Conservation (phyloP, 2,113 vertebrate genomes). For the Lonchura striata region DNA sequence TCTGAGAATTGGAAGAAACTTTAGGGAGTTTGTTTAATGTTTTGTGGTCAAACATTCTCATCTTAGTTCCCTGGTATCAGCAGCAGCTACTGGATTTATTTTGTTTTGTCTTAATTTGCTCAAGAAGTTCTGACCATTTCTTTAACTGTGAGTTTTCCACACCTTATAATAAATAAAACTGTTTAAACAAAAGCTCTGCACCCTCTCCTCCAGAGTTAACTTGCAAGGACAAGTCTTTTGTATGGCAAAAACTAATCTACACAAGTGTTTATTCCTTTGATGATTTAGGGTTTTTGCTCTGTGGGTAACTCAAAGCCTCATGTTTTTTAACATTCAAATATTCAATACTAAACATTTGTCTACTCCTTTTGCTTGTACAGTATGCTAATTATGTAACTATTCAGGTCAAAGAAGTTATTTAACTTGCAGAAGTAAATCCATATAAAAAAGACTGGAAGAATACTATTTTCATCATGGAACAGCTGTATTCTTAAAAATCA, state of each 20-base stretch:
- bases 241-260: neutral
- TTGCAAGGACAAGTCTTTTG: neutral
- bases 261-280: neutral
- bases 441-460: neutral
- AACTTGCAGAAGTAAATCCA: neutral
- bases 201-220: neutral
- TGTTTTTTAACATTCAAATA: neutral
- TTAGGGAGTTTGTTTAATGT: rapidly evolving
- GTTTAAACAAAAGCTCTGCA: neutral
- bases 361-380: neutral
- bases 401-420: neutral
- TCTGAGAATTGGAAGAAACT: neutral
- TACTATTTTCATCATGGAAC: neutral
- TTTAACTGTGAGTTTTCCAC: neutral
- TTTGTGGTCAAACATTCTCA: neutral
- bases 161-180: neutral
- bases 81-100: neutral
- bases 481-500: neutral
- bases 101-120: neutral
- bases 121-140: neutral
- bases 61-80: neutral
- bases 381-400: neutral
- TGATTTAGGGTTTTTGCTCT: neutral
- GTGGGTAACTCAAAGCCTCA: neutral
- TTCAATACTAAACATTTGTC: neutral